Evolutionary conservation across 2,113 vertebrate species (phyloP).

Genomic region (Todiramphus saurophagus): DNA sequence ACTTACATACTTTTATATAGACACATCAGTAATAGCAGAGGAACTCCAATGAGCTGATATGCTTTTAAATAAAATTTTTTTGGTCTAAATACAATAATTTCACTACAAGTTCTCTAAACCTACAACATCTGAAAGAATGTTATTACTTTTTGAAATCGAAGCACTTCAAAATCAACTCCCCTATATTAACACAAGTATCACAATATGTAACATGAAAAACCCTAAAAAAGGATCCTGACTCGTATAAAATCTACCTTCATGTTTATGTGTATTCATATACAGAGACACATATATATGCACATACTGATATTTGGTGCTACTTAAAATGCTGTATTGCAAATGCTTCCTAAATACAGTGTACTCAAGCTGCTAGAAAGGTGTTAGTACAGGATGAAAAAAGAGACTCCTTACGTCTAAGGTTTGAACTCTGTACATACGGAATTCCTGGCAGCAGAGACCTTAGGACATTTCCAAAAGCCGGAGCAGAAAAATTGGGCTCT

Average conservation of each 20-base stretch:
- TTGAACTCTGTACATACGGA: background rate
- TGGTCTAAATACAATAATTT: background rate
- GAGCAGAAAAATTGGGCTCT: background rate
- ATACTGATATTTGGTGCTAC: background rate
- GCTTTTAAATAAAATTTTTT: background rate
- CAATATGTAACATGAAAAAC: background rate
- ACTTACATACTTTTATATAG: background rate
- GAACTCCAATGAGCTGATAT: background rate
- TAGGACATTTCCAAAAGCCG: background rate
- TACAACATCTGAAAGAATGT: background rate
- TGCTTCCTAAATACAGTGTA: background rate
- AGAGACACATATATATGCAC: background rate
- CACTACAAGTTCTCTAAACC: background rate
- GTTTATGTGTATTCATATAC: background rate
- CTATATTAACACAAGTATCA: background rate
- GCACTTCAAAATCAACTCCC: background rate
- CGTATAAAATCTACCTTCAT: background rate
- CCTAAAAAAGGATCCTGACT: background rate
- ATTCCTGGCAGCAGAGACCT: slow-evolving; percentile 16
- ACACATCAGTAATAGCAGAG: background rate
- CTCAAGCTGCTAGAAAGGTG: background rate
- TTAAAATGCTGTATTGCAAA: slow-evolving; percentile 16
- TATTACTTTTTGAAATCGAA: background rate
- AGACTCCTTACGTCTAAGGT: background rate
- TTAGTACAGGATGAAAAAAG: background rate